phyloP scores from a whole-genome alignment of 2,113 vertebrate genomes.

The Sturnira hondurensis region DNA sequence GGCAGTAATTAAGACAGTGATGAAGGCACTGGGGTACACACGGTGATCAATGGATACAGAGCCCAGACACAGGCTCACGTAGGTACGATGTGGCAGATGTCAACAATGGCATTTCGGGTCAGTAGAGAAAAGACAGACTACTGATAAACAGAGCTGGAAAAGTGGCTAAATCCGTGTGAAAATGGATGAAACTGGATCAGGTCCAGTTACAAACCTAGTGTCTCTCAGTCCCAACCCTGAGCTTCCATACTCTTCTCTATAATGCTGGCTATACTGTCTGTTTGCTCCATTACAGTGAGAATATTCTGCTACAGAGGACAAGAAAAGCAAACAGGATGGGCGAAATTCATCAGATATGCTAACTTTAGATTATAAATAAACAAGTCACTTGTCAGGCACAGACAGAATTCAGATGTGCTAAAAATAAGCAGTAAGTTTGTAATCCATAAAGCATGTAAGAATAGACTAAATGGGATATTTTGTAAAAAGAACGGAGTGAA shows the following conservation, averaged over 20 bases:
- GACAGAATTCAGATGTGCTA: not conserved
- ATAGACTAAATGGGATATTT: not conserved
- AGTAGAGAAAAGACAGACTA: not conserved
- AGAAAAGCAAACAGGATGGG: not conserved
- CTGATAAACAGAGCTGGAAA: not conserved
- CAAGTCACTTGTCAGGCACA: not conserved
- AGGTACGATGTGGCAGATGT: not conserved
- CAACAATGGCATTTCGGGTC: not conserved
- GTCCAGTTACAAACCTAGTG: not conserved
- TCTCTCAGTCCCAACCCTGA: not conserved
- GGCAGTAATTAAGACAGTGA: not conserved
- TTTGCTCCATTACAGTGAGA: not conserved
- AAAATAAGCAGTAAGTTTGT: not conserved
- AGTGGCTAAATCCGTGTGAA: not conserved
- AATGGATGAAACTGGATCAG: not conserved
- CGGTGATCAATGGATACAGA: not conserved
- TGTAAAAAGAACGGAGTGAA: not conserved
- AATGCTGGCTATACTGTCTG: too few species aligned
- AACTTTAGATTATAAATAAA: not conserved
- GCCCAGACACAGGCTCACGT: not conserved
- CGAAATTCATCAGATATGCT: not conserved
- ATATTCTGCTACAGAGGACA: not conserved
- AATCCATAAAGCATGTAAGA: not conserved
- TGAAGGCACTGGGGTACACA: not conserved
- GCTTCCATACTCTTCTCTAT: not conserved